These are phyloP conservation scores for Champsocephalus gunnari DNA, from an alignment of 2,797 vertebrate species.

Conservation along the genomic window DNA sequence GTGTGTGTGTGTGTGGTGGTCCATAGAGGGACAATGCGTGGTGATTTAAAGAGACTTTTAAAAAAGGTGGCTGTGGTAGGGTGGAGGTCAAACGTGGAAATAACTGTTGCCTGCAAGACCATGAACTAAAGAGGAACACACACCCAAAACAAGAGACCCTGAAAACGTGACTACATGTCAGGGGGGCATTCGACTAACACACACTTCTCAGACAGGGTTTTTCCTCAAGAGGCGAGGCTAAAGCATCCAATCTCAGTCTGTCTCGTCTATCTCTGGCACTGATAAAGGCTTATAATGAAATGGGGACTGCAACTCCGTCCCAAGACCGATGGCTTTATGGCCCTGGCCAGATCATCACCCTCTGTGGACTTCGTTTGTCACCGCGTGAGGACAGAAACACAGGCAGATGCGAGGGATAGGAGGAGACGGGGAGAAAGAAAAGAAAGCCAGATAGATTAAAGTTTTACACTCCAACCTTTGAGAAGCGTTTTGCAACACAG, in stretches of 20 bases:
- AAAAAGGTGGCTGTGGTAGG: conserved; percentile 43
- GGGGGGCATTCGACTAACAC: conserved; percentile 23
- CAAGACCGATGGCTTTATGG: conserved; percentile 79
- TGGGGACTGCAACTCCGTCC: conserved; percentile 74
- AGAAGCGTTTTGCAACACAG: conserved; percentile 75
- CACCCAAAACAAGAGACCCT: conserved; percentile 42
- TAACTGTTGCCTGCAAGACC: conserved; percentile 71
- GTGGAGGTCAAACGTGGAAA: conserved; percentile 72
- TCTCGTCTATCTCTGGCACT: conserved; percentile 82
- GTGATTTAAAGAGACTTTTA: conserved; percentile 66
- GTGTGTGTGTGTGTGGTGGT: conserved; percentile 18
- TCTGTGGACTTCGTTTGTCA: conserved; percentile 81
- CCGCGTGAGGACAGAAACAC: conserved; percentile 61
- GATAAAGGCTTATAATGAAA: conserved; percentile 85
- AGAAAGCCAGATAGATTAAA: conserved; percentile 67
- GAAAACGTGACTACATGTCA: conserved; percentile 69
- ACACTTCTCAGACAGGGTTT: conserved; percentile 65
- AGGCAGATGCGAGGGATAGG: conserved; percentile 35
- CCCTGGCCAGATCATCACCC: conserved; percentile 74
- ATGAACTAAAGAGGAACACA: conserved; percentile 19
- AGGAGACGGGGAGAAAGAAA: conserved; percentile 17
- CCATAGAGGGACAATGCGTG: conserved; percentile 59
- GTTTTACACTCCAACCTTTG: conserved; percentile 80
- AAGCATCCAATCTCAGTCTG: conserved; percentile 79
- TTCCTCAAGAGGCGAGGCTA: conserved; percentile 74